These are phyloP conservation scores for Forbesichthys papilliferus DNA, from an alignment of 2,113 vertebrate genomes.

Conservation along the genomic window DNA sequence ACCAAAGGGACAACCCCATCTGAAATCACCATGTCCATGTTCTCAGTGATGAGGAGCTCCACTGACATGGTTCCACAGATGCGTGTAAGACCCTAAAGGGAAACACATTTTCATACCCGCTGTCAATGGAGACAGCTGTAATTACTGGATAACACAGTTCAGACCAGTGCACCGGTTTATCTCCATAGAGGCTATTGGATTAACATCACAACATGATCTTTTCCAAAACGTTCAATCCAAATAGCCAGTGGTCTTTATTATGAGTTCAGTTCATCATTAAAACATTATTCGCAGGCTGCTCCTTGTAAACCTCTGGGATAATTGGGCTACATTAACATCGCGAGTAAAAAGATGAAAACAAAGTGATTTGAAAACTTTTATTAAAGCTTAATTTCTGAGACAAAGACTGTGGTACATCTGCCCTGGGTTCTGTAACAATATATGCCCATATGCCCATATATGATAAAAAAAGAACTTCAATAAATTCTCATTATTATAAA, in stretches of 20 bases:
- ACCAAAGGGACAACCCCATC: conserved; percentile 33
- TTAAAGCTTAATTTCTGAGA: conserved; percentile 50
- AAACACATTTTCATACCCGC: conserved; percentile 28
- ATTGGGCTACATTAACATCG: conserved; percentile 62
- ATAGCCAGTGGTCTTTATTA: conserved; percentile 45
- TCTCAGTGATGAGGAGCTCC: conserved; percentile 39
- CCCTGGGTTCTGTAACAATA: conserved; percentile 45
- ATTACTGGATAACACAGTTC: conserved; percentile 43
- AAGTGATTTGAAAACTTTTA: conserved; percentile 61
- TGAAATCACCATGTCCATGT: conserved; percentile 30
- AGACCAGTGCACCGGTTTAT: conserved; percentile 1
- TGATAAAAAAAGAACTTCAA: conserved; percentile 1
- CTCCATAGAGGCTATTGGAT: conserved; percentile 26
- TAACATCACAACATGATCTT: conserved; percentile 28
- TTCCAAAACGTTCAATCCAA: conserved; percentile 35
- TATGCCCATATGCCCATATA: no score
- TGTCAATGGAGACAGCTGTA: conserved; percentile 33
- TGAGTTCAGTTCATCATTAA: conserved; percentile 39
- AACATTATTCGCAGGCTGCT: conserved; percentile 9
- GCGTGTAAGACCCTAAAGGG: conserved; percentile 19
- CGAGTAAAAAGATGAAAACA: conserved; percentile 29
- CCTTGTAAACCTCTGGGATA: conserved; percentile 44
- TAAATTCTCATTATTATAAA: conserved; percentile 11
- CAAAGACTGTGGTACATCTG: conserved; percentile 34
- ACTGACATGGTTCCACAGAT: conserved; percentile 36